Conservation (phyloP, 1,140 invertebrate genomes). For the Drosophila nannoptera region DNA sequence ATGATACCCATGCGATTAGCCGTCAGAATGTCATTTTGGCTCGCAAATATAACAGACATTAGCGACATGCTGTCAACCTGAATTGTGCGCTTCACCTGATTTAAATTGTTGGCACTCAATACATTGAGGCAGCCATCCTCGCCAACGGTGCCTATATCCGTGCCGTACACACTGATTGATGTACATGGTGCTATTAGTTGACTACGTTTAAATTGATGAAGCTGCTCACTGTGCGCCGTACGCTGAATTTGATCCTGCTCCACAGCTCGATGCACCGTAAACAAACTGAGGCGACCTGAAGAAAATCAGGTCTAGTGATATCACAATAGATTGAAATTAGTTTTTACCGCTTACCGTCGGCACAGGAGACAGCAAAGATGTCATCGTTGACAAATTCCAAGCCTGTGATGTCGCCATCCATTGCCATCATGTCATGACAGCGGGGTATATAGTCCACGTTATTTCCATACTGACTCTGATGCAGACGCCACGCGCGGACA, state of each 20-base stretch:
- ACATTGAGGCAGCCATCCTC: slow-evolving; percentile 85
- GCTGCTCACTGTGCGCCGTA: slow-evolving; percentile 81
- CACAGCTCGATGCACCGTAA: slow-evolving; percentile 82
- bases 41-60: slow-evolving; percentile 87
- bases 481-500: slow-evolving; percentile 84
- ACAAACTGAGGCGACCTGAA: slow-evolving; percentile 81
- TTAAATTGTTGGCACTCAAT: slow-evolving; percentile 50
- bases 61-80: slow-evolving; percentile 90
- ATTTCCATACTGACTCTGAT: slow-evolving; percentile 80
- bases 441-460: slow-evolving; percentile 80
- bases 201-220: slow-evolving; percentile 85
- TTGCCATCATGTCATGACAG: slow-evolving; percentile 78
- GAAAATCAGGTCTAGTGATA: neutral
- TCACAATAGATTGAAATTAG: neutral
- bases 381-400: slow-evolving; percentile 84
- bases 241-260: slow-evolving; percentile 80
- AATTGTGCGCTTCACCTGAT: slow-evolving; percentile 58
- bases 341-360: slow-evolving; percentile 79
- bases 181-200: slow-evolving; percentile 83
- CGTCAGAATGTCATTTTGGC: slow-evolving; percentile 88
- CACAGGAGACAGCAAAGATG: slow-evolving; percentile 83
- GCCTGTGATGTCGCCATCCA: slow-evolving; percentile 82
- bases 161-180: slow-evolving; percentile 84
- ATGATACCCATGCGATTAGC: slow-evolving; percentile 91
- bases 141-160: slow-evolving; percentile 87